phyloP scores from a whole-genome alignment of 2,888 invertebrate genomes.

The Caenorhabditis plicata region DNA sequence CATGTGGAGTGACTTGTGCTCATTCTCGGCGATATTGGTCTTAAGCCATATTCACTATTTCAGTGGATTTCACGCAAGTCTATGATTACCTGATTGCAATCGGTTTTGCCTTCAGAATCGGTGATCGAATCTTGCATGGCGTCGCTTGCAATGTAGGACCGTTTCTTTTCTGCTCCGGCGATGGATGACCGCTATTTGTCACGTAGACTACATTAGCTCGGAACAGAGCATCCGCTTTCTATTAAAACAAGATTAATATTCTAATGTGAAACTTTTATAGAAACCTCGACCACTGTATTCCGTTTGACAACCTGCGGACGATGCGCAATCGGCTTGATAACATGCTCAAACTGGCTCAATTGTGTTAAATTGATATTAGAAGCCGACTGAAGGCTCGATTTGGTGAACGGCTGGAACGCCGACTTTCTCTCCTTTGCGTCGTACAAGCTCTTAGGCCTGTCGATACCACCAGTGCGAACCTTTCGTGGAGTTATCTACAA shows the following conservation, averaged over 20 bases:
- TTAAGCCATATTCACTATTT: no score
- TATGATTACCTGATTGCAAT: background rate
- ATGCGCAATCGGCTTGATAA: constrained; percentile 9
- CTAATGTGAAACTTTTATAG: background rate
- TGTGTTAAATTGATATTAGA: constrained; percentile 10
- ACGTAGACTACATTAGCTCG: constrained; percentile 29
- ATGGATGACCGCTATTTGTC: constrained; percentile 13
- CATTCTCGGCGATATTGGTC: constrained; percentile 17
- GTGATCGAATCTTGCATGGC: constrained; percentile 26
- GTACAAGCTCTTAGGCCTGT: no score
- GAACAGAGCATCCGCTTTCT: constrained; percentile 31
- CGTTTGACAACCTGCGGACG: constrained; percentile 18
- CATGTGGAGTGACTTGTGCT: constrained; percentile 19
- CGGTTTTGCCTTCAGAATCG: constrained; percentile 9
- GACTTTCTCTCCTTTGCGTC: background rate
- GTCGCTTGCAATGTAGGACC: constrained; percentile 9
- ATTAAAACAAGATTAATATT: background rate
- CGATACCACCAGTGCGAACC: no score
- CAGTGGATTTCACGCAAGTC: constrained; percentile 20
- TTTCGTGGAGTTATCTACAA: no score
- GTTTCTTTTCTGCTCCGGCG: constrained; percentile 18
- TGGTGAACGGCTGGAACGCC: constrained; percentile 10
- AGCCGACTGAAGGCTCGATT: constrained; percentile 11
- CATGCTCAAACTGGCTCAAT: constrained; percentile 13
- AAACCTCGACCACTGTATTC: constrained; percentile 10